Evolutionary conservation across 2,888 invertebrate genomes (phyloP).

Genomic region (Autographa gamma): DNA sequence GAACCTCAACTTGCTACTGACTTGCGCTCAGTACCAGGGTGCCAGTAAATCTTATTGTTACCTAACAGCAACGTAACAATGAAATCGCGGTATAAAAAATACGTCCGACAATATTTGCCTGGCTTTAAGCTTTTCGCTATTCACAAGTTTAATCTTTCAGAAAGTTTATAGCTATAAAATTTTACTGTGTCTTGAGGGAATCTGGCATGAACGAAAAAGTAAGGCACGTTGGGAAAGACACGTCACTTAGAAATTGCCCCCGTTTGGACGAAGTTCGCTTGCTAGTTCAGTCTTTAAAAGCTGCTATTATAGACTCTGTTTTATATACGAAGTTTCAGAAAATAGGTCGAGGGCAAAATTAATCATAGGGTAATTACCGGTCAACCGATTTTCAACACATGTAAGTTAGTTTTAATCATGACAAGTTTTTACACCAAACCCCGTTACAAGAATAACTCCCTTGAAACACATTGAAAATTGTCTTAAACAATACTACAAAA

Average conservation of each 20-base stretch:
- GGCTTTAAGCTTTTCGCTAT: slow-evolving; percentile 44
- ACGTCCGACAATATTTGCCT: slow-evolving; percentile 28
- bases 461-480: too few relatives aligned
- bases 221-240: slow-evolving; percentile 45
- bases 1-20: too few relatives aligned
- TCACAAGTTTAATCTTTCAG: slow-evolving; percentile 56
- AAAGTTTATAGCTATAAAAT: slow-evolving; percentile 58
- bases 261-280: slow-evolving; percentile 33
- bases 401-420: slow-evolving; percentile 4
- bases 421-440: background rate
- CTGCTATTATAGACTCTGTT: slow-evolving; percentile 6
- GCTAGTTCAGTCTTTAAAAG: slow-evolving; percentile 27
- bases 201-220: slow-evolving; percentile 46
- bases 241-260: slow-evolving; percentile 47
- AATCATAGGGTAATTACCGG: background rate
- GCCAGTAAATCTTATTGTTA: slow-evolving; percentile 19
- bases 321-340: slow-evolving; percentile 6
- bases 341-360: background rate
- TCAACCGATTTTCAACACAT: background rate
- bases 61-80: slow-evolving; percentile 15
- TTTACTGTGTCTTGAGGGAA: slow-evolving; percentile 54
- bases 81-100: slow-evolving; percentile 27
- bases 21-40: background rate
- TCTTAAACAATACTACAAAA: too few relatives aligned
- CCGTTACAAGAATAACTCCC: too few relatives aligned